Base-by-base conservation (phyloP, 2,888 invertebrate species). In the Andrena trimmerana region DNA sequence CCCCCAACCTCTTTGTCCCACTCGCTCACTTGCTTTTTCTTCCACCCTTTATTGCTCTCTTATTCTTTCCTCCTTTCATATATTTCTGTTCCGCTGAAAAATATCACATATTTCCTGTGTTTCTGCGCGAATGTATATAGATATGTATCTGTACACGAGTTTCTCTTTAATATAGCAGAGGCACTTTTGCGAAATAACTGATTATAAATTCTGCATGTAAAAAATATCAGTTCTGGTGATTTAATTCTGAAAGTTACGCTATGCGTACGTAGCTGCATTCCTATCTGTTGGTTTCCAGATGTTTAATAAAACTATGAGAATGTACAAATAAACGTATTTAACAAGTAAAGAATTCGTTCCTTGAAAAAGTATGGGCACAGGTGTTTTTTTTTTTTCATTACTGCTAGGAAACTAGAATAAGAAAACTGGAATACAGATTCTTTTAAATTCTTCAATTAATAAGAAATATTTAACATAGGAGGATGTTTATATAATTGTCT, bases 241-340 rank as follows among this genome's bases (percentile, higher is more conserved):
- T 63, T 29, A 59, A 48, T 48, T 66, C 57, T 24, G 42, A 66
- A 54, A 69, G 29, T 66, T 50, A n/a, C 13, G 48, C 42, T 29
- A 6, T 16, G 33, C 6, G 29, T 7, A 54, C 16, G 54, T 68
- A 57, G 7, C 29, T 29, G 27, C 27, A 31, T 67, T 24, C 10
- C 13, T 10, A 48, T 42, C 54, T 31, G 36, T 27, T 20, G 29
- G 0, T 24, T 48, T 48, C 1, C 31, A 57, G 20, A 48, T 59
- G 48, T 31, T 10, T 57, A 66, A 42, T 48, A 57, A 66, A 66
- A 59, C 10, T 57, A 54, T 48, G 16, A 65, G 31, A 73, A 54
- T n/a, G 33, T 27, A 54, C 24, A 52, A 63, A 36, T 52, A 72
- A 63, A 8, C n/a, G 7, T 57, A 57, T 66, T 29, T 71, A 24